Conservation (phyloP, 2,888 invertebrate species). For the Pristionchus mayeri region DNA sequence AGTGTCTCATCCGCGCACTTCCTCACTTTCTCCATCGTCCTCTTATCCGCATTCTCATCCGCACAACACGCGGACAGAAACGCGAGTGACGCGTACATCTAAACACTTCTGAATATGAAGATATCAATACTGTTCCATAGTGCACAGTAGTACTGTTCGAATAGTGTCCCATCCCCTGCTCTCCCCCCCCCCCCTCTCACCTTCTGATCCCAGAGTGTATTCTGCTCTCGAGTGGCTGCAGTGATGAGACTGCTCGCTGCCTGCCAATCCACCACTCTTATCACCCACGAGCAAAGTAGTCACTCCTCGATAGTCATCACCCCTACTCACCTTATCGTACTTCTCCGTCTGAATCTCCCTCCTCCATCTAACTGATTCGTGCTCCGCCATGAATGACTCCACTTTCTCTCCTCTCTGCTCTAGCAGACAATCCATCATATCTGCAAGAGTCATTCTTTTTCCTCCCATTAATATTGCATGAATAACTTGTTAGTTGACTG, state of each 20-base stretch:
- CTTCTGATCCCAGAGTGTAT: conserved; percentile 41
- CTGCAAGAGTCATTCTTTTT: not conserved
- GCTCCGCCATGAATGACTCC: conserved; percentile 47
- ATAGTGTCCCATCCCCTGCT: not conserved
- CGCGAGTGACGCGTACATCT: conserved; percentile 45
- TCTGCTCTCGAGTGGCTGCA: not conserved
- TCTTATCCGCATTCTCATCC: not conserved
- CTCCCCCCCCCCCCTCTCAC: not conserved
- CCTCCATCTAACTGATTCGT: conserved; percentile 46
- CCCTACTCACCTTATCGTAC: conserved; percentile 24
- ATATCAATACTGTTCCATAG: too few relatives aligned
- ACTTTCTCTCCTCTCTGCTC: conserved; percentile 47
- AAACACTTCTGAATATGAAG: too few relatives aligned
- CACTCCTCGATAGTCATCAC: not conserved
- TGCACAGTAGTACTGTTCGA: too few relatives aligned
- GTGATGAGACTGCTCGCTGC: conserved; percentile 31
- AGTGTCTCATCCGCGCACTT: not conserved
- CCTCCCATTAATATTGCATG: too few relatives aligned
- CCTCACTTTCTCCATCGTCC: not conserved
- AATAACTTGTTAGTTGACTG: too few relatives aligned
- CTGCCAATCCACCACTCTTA: not conserved
- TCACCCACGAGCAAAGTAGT: too few relatives aligned
- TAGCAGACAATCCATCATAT: conserved; percentile 38
- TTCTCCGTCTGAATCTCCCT: conserved; percentile 46
- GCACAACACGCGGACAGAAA: conserved; percentile 36